phyloP scores from a whole-genome alignment of 2,113 vertebrate species.

The Ophthalmolycus amberensis region DNA sequence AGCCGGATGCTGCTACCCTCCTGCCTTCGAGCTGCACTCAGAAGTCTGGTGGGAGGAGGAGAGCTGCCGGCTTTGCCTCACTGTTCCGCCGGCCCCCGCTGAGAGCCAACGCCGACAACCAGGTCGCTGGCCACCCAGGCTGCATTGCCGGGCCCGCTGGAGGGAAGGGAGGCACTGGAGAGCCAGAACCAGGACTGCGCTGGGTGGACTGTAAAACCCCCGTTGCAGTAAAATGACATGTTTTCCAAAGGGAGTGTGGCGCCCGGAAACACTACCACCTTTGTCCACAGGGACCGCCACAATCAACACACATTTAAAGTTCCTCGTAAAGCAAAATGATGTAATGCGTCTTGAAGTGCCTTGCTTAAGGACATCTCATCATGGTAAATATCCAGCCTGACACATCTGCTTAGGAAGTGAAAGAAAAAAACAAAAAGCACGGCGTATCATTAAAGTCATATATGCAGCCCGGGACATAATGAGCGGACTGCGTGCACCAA shows the following conservation, averaged over 20 bases:
- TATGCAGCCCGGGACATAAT: background rate
- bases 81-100: too few relatives aligned
- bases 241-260: background rate
- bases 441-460: background rate
- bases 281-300: background rate
- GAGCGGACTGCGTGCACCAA: conserved; percentile 5
- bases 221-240: background rate
- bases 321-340: background rate
- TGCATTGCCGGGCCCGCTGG: too few relatives aligned
- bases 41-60: too few relatives aligned
- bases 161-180: too few relatives aligned
- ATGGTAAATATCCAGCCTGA: background rate
- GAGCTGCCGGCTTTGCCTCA: too few relatives aligned
- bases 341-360: background rate
- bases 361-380: background rate
- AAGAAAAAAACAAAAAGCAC: background rate
- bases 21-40: too few relatives aligned
- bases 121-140: too few relatives aligned
- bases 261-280: background rate
- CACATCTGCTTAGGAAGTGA: background rate
- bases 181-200: too few relatives aligned
- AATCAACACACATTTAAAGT: background rate
- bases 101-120: too few relatives aligned
- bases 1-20: too few relatives aligned
- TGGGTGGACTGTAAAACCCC: background rate